These are phyloP conservation scores for Nemoura dubitans DNA, from an alignment of 2,888 invertebrate species.

Conservation along the genomic window DNA sequence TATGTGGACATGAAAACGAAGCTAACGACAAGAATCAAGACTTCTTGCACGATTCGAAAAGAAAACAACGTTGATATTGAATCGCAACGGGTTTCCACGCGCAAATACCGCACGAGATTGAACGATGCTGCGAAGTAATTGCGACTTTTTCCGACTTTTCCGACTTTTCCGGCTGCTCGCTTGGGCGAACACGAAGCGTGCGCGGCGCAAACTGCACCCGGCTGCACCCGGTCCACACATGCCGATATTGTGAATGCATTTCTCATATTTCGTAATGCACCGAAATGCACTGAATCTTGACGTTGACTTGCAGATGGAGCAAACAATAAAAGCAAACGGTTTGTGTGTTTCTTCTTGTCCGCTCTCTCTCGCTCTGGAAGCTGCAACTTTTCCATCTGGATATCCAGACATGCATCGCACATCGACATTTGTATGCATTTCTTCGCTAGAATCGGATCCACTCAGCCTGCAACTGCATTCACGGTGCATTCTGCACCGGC, in stretches of 20 bases:
- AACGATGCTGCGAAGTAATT: too few relatives aligned
- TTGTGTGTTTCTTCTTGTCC: not conserved
- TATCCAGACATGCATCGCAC: not conserved
- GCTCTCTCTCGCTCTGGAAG: not conserved
- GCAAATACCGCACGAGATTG: too few relatives aligned
- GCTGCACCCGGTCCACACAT: not conserved
- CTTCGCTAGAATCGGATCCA: not conserved
- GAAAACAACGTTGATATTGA: too few relatives aligned
- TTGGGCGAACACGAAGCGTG: not conserved
- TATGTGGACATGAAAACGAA: too few relatives aligned
- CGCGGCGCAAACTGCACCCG: not conserved
- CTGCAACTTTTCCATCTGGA: not conserved
- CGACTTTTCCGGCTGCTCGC: not conserved
- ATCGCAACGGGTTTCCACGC: too few relatives aligned
- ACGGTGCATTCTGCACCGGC: not conserved
- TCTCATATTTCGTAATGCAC: slow-evolving; percentile 1
- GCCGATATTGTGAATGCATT: not conserved
- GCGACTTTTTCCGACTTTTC: too few relatives aligned
- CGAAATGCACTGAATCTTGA: not conserved
- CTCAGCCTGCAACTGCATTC: not conserved
- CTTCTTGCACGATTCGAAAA: too few relatives aligned
- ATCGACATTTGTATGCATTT: not conserved
- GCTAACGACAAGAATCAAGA: too few relatives aligned
- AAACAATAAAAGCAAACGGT: too few relatives aligned
- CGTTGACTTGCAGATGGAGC: not conserved